Evolutionary conservation across 1,140 invertebrate species (phyloP), one percentile per base, ranked within the genome.

Genomic region (Stegodyphus dumicola): DNA sequence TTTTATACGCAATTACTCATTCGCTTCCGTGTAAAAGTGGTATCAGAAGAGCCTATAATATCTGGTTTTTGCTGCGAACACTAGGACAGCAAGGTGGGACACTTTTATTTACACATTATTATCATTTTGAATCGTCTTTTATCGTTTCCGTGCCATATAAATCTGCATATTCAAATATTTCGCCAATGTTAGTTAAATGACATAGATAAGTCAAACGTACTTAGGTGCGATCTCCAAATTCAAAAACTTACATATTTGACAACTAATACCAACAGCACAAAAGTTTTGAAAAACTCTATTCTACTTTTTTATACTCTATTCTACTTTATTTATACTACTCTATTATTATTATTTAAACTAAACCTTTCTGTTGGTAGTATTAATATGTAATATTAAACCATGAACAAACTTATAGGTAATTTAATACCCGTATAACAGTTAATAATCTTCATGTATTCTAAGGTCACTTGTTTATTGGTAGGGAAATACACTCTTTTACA

Each of bases 11-110:
- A 7, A 76, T 85, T 5, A 85, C 81, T 56, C 81, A 85, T 17
- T 76, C 71, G n/a, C 53, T 85, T 10, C 81, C 81, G 7, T 54
- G 56, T n/a, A 85, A 85, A 85, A 56, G 17, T 60, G 71, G 71
- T 17, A 65, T 85, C 2, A 51, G 71, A 7, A 52, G 64, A 15
- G 13, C 73, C 1, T 85, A 85, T 11, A 85, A 85, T 52, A 53
- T 85, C 52, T 85, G 81, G 81, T 85, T 69, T 11, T 74, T 85
- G 0, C 53, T 85, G 0, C 33, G 81, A 7, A 77, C 81, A 56
- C 64, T 85, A 2, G 81, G 81, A 17, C 64, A 76, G 33, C 71
- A 85, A 76, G 81, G 81, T 85, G 77, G 0, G 49, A 13, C 5
- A 2, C 2, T 13, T 17, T 67, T 2, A 67, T 1, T 17, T 67